Evolutionary conservation across 1,140 invertebrate genomes (phyloP), one percentile per base, ranked within the genome.

Genomic region (Monomorium pharaonis): DNA sequence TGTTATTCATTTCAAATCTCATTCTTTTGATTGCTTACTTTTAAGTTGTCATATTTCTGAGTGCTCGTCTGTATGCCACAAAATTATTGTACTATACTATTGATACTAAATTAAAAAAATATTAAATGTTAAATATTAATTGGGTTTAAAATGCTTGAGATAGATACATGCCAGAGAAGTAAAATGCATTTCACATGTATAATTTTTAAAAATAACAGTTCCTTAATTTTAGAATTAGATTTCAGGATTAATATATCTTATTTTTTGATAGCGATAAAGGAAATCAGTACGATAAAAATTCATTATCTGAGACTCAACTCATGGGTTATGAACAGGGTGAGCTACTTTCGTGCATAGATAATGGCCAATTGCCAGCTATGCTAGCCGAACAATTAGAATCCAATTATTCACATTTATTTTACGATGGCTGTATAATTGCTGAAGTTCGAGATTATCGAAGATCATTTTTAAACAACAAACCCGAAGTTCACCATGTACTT

Each of bases 391-490:
- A 98, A 77, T 94, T 99, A 62, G 98, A 98, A 92, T 96, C 97
- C 76, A 97, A 97, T 90, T 97, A 97, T 89, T 97, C 97, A 27
- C 97, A 97, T 93, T 96, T 99, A 27, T 99, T 98, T 95, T 98
- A 99, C 92, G 97, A 97, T 88, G 98, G 98, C 42, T 99, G 98
- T 95, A 97, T 99, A 63, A 98, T 99, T 92, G 97, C 97, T 86
- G 98, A 99, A 96, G 96, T 99, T 86, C 96, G 98, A 92, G 98
- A 99, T 95, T 98, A 98, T 93, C 96, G 98, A 88, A 97, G 98
- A 94, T 96, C 96, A 85, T 97, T 97, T 95, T 96, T 96, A 88
- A 95, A 96, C 91, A 95, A 94, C 89, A 97, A 96, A 89, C 87
- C 88, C 24, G 97, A 97, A 95, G 96, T 97, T 90, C 97, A 97